A percentile compares a stretch with the other conserved stretches of the same genome.
phyloP scores from a whole-genome alignment of 1,140 invertebrate genomes.

The Geopemphigus sp. region DNA sequence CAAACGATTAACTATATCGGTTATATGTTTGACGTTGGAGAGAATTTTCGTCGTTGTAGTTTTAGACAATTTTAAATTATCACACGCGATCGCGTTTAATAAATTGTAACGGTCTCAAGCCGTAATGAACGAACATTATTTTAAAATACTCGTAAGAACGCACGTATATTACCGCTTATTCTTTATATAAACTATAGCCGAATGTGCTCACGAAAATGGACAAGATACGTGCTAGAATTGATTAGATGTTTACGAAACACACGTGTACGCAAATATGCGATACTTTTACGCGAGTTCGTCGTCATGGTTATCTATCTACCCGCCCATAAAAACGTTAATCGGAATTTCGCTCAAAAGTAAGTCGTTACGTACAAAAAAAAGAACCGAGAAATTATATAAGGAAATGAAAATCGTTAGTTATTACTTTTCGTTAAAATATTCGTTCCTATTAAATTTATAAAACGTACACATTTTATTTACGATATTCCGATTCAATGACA shows the following conservation, averaged over 20 bases:
- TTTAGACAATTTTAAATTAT: conserved; percentile 18
- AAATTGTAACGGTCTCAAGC: conserved; percentile 17
- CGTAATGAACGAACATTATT: conserved; percentile 32
- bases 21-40: neutral
- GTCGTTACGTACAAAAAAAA: neutral
- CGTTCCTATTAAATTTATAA: too few species aligned
- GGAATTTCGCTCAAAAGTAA: neutral
- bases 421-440: too few species aligned
- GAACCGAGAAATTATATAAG: too few species aligned
- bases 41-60: conserved; percentile 10
- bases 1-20: neutral
- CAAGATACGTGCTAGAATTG: conserved; percentile 21
- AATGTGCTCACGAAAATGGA: conserved; percentile 8
- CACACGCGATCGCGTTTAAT: conserved; percentile 14
- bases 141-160: conserved; percentile 18
- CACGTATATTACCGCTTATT: conserved; percentile 12
- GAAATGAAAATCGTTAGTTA: too few species aligned
- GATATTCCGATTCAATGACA: too few species aligned
- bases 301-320: neutral
- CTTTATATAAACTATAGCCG: neutral
- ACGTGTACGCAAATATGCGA: conserved; percentile 10
- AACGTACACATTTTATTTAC: too few species aligned
- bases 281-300: conserved; percentile 14
- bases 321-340: neutral
- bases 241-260: conserved; percentile 18